Evolutionary conservation across 2,888 invertebrate species (phyloP).

Genomic region (Isotomurus palustris): DNA sequence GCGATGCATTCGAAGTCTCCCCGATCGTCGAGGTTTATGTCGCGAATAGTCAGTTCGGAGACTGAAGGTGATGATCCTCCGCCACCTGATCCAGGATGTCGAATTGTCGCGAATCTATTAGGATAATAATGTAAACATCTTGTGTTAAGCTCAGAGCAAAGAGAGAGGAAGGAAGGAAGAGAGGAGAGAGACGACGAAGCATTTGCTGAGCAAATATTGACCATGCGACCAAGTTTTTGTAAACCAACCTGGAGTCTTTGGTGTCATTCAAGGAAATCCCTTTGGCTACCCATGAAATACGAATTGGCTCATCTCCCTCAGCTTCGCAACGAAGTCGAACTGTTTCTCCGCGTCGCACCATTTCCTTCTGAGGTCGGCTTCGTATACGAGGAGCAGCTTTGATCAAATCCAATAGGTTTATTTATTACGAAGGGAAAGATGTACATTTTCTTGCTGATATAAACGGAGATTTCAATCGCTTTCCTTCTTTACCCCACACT

Average conservation of each 20-base stretch:
- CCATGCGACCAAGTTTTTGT: too few relatives aligned
- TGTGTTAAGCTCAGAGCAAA: background rate
- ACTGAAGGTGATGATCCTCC: conserved; percentile 41
- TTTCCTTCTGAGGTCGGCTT: conserved; percentile 44
- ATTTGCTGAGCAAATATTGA: too few relatives aligned
- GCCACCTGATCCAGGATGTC: conserved; percentile 12
- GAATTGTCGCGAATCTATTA: conserved; percentile 12
- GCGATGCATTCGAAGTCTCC: conserved; percentile 62
- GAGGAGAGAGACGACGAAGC: too few relatives aligned
- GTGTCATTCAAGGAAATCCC: conserved; percentile 47
- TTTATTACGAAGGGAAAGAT: background rate
- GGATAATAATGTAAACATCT: conserved; percentile 7
- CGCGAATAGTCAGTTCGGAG: conserved; percentile 58
- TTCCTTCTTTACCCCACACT: too few relatives aligned
- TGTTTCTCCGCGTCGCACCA: conserved; percentile 46
- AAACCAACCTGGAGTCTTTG: conserved; percentile 35
- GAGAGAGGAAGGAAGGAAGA: too few relatives aligned
- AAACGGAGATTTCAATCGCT: background rate
- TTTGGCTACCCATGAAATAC: conserved; percentile 47
- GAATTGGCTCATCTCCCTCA: conserved; percentile 48
- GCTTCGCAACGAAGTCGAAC: conserved; percentile 48
- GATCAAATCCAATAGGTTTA: background rate
- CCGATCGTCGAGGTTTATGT: conserved; percentile 55
- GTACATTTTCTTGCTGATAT: background rate
- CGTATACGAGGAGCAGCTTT: conserved; percentile 34